Conservation (phyloP, 2,797 vertebrate genomes). For the Garrulus glandarius region DNA sequence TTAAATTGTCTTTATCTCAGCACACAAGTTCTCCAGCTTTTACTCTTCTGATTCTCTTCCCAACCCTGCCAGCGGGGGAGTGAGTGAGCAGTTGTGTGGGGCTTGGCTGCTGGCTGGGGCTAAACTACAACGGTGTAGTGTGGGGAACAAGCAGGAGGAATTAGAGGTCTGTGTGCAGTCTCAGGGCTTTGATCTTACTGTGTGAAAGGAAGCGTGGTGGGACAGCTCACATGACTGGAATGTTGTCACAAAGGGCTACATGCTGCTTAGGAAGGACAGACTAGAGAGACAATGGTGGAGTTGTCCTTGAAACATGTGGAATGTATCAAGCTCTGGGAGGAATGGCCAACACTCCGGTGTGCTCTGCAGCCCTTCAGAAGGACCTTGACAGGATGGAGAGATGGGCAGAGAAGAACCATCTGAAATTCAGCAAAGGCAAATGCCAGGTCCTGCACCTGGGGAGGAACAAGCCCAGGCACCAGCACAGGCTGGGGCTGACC, state of each 20-base stretch:
- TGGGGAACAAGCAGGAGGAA: not conserved
- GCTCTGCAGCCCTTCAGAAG: not conserved
- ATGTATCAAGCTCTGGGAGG: not conserved
- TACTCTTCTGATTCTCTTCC: not conserved
- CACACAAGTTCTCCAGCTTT: not conserved
- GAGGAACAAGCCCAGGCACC: not conserved
- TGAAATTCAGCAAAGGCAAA: not conserved
- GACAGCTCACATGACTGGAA: not conserved
- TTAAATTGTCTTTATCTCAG: too few species aligned
- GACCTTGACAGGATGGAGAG: accelerated
- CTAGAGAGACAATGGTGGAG: not conserved
- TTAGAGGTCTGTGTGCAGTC: not conserved
- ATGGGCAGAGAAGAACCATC: not conserved
- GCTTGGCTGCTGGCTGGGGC: not conserved
- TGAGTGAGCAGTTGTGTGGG: not conserved
- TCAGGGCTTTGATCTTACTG: not conserved
- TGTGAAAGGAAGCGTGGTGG: not conserved
- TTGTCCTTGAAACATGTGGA: not conserved
- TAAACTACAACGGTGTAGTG: not conserved
- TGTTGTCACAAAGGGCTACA: not conserved
- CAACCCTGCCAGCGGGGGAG: accelerated
- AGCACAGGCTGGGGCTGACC: not conserved
- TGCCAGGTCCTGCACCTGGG: not conserved
- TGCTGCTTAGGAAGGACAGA: not conserved
- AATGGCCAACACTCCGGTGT: not conserved